phyloP scores from a whole-genome alignment of 1,140 invertebrate species.

The Aphaenogaster rudis region DNA sequence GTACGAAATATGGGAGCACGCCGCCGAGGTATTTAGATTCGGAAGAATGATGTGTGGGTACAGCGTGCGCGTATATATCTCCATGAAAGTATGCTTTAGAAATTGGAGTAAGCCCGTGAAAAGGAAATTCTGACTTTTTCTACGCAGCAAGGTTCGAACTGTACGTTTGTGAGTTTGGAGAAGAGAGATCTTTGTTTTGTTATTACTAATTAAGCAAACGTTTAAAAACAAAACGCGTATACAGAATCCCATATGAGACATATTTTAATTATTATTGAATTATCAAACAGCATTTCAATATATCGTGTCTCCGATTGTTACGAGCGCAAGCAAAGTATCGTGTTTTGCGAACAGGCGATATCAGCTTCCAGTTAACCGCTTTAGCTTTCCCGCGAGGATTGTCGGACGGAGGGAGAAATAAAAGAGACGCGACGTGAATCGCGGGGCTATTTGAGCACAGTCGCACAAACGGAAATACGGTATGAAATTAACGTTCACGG shows the following conservation, averaged over 20 bases:
- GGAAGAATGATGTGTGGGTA: conserved; percentile 30
- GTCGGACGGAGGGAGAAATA: conserved; percentile 23
- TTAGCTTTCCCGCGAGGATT: conserved; percentile 45
- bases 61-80: neutral
- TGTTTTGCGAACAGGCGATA: conserved; percentile 20
- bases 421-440: conserved; percentile 21
- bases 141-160: neutral
- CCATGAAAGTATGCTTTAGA: neutral
- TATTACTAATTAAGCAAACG: neutral
- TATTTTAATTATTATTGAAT: conserved; percentile 10
- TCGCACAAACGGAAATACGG: conserved; percentile 32
- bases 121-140: neutral
- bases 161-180: neutral
- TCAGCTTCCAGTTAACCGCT: conserved; percentile 40
- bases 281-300: conserved; percentile 37
- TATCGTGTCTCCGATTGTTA: conserved; percentile 26
- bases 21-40: conserved; percentile 40
- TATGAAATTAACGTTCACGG: conserved; percentile 51
- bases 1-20: conserved; percentile 19
- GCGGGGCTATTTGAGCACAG: conserved; percentile 7
- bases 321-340: conserved; percentile 6
- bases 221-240: neutral
- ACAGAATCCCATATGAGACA: neutral
- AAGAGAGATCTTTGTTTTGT: neutral
- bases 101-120: neutral